These are phyloP conservation scores for Ophiodon elongatus DNA, from an alignment of 2,113 vertebrate genomes.

Conservation along the genomic window DNA sequence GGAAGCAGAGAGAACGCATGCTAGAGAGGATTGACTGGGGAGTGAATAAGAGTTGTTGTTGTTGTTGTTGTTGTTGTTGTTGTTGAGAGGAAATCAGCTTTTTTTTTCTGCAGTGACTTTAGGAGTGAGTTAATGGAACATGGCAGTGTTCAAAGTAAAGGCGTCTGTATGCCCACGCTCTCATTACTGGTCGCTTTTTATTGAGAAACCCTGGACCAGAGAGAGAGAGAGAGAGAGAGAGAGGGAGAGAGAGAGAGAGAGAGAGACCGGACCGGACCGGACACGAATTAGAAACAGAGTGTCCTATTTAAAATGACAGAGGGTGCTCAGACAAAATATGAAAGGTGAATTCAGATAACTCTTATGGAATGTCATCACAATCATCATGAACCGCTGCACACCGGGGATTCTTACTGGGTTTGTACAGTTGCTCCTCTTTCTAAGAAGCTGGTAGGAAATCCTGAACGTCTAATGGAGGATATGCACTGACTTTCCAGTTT, in stretches of 20 bases:
- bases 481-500: too few relatives aligned
- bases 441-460: too few relatives aligned
- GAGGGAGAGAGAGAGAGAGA: slow-evolving; percentile 6
- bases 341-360: neutral
- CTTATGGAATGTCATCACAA: neutral
- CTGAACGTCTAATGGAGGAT: too few relatives aligned
- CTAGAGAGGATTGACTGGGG: slow-evolving; percentile 6
- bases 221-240: slow-evolving; percentile 3
- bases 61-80: slow-evolving; percentile 18
- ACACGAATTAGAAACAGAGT: neutral
- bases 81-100: slow-evolving; percentile 31
- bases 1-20: slow-evolving; percentile 1
- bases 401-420: too few relatives aligned
- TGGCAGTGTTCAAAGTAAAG: slow-evolving; percentile 35
- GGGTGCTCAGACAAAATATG: neutral
- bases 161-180: neutral
- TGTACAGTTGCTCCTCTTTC: too few relatives aligned
- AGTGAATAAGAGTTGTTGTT: slow-evolving; percentile 37
- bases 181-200: slow-evolving; percentile 34
- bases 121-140: slow-evolving; percentile 33
- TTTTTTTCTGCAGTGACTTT: slow-evolving; percentile 29
- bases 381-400: neutral
- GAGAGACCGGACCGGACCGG: too few relatives aligned
- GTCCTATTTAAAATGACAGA: neutral
- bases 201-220: slow-evolving; percentile 17